These are phyloP conservation scores for Caenorhabditis sulstoni DNA, from an alignment of 2,888 invertebrate species.

Conservation along the genomic window DNA sequence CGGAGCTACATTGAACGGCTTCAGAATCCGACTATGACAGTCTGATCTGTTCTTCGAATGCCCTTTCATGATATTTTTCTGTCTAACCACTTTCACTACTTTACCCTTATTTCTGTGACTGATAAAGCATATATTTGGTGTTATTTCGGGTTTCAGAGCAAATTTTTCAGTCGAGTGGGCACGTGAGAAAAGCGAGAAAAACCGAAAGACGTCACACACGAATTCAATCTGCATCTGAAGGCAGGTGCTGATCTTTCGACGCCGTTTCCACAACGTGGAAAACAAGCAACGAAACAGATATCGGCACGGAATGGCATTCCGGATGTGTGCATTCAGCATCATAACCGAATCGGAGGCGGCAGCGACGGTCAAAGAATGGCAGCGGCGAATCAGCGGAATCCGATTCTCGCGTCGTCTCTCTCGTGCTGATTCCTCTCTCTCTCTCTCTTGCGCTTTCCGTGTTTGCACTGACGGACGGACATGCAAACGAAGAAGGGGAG, in stretches of 20 bases:
- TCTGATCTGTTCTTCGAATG: not conserved
- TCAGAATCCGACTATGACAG: slow-evolving; percentile 8
- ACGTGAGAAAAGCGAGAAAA: not conserved
- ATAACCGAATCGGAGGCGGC: slow-evolving; percentile 39
- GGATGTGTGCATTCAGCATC: slow-evolving; percentile 18
- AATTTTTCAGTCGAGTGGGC: not conserved
- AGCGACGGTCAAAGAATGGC: slow-evolving; percentile 53
- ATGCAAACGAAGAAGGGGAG: slow-evolving; percentile 25
- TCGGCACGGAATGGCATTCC: not conserved
- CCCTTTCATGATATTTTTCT: not conserved
- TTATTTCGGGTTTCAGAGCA: not conserved
- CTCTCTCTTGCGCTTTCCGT: slow-evolving; percentile 16
- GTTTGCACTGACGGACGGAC: slow-evolving; percentile 49
- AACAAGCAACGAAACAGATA: not conserved
- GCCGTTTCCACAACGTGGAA: no score
- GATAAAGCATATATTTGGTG: slow-evolving; percentile 51
- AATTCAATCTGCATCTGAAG: not conserved
- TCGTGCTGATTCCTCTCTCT: not conserved
- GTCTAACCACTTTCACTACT: not conserved
- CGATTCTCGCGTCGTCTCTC: slow-evolving; percentile 12
- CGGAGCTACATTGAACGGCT: slow-evolving; percentile 6
- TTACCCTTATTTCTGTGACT: slow-evolving; percentile 2
- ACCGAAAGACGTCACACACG: not conserved
- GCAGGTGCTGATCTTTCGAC: no score
- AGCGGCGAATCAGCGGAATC: slow-evolving; percentile 14